Percentiles rank a stretch among this genome's conserved stretches.
phyloP scores from a whole-genome alignment of 2,888 invertebrate genomes.

The Apodemia zela region DNA sequence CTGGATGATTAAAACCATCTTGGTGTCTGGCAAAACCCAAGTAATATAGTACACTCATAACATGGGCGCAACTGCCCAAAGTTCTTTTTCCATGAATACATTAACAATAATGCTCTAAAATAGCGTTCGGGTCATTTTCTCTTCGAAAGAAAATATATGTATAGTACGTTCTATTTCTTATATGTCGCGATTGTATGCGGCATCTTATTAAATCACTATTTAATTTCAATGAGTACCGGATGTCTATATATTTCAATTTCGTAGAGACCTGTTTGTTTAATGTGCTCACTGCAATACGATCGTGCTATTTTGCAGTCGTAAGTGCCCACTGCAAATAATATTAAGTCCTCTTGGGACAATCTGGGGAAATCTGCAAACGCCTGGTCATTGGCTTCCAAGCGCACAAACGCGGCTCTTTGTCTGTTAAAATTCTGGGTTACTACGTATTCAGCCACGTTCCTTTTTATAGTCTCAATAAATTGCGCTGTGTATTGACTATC shows the following conservation, averaged over 20 bases:
- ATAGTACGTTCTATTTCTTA: background rate
- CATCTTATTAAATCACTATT: constrained; percentile 4
- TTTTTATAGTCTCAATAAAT: constrained; percentile 16
- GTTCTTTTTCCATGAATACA: background rate
- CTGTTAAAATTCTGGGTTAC: constrained; percentile 16
- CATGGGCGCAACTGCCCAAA: constrained; percentile 4
- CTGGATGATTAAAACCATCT: background rate
- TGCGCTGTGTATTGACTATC: background rate
- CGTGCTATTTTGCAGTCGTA: background rate
- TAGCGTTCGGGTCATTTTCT: background rate
- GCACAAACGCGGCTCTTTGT: constrained; percentile 15
- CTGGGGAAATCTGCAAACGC: constrained; percentile 9
- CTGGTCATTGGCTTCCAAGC: constrained; percentile 14
- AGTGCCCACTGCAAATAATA: constrained; percentile 10
- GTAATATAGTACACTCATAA: background rate
- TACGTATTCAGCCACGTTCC: constrained; percentile 7
- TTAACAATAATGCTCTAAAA: constrained; percentile 4
- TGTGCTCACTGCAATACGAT: constrained; percentile 1
- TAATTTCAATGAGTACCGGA: background rate
- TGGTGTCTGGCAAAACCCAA: background rate
- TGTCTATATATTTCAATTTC: background rate
- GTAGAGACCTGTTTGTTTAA: background rate
- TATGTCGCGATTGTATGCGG: background rate
- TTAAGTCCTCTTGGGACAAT: background rate
- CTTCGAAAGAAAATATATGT: background rate